These are phyloP conservation scores for Sebastes baramenuke DNA, from an alignment of 2,797 vertebrate species.

Conservation along the genomic window DNA sequence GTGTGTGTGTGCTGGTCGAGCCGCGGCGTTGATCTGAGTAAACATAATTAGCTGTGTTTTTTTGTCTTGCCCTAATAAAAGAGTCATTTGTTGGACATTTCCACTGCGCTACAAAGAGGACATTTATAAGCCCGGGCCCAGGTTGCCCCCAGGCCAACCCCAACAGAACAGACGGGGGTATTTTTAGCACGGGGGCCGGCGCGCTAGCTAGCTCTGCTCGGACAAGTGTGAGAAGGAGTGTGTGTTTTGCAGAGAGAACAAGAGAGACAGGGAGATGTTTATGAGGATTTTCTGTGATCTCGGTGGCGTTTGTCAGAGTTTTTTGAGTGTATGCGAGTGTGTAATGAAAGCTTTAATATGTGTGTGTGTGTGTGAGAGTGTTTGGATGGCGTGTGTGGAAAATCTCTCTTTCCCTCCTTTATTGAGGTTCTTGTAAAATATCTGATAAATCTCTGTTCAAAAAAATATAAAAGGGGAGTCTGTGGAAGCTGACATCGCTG, in stretches of 20 bases:
- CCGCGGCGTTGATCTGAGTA: slow-evolving; percentile 89
- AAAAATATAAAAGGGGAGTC: slow-evolving; percentile 83
- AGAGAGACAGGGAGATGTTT: slow-evolving; percentile 36
- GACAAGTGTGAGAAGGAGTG: slow-evolving; percentile 49
- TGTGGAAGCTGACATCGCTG: slow-evolving; percentile 59
- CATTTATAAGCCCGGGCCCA: slow-evolving; percentile 91
- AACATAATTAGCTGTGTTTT: slow-evolving; percentile 97
- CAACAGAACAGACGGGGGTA: slow-evolving; percentile 90
- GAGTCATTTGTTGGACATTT: slow-evolving; percentile 98
- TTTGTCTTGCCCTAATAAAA: slow-evolving; percentile 98
- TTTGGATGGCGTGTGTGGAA: slow-evolving; percentile 88
- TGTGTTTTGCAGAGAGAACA: slow-evolving; percentile 68
- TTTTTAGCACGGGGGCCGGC: slow-evolving; percentile 89
- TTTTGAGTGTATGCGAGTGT: neutral
- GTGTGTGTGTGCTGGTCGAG: slow-evolving; percentile 72
- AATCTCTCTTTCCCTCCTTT: slow-evolving; percentile 77
- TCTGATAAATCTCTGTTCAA: slow-evolving; percentile 87
- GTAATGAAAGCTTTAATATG: slow-evolving; percentile 1
- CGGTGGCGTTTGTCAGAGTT: slow-evolving; percentile 19
- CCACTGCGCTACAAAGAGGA: slow-evolving; percentile 95
- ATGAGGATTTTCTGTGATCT: slow-evolving; percentile 35
- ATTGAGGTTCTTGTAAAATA: slow-evolving; percentile 87
- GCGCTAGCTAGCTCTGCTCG: slow-evolving; percentile 65
- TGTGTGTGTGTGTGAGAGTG: slow-evolving; percentile 63
- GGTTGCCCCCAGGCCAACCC: slow-evolving; percentile 92